Conservation (phyloP, 2,888 invertebrate species). For the Tenthredo amoena region DNA sequence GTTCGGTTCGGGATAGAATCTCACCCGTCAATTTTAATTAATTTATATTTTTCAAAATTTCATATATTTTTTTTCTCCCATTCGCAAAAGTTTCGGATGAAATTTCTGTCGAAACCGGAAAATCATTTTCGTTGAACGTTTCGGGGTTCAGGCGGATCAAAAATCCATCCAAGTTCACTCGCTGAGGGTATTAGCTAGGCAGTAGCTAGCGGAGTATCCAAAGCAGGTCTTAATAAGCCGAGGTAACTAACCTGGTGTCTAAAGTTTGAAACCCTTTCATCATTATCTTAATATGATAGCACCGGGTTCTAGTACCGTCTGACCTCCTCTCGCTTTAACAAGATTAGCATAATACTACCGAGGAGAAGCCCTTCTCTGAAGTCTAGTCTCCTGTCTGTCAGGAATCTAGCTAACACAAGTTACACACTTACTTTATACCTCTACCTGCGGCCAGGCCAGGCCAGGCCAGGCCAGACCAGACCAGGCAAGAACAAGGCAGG, state of each 20-base stretch:
- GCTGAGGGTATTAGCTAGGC: background rate
- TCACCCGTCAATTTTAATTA: background rate
- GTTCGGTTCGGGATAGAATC: background rate
- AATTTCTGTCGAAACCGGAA: background rate
- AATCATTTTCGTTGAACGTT: background rate
- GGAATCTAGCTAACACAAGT: constrained; percentile 9
- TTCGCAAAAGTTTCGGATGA: no score
- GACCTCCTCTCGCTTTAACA: constrained; percentile 73
- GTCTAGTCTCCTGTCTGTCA: constrained; percentile 60
- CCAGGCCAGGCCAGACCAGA: no score
- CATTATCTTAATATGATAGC: constrained; percentile 73
- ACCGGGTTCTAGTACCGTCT: constrained; percentile 70
- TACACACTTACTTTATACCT: constrained; percentile 16
- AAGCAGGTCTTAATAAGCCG: constrained; percentile 39
- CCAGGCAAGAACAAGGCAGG: no score
- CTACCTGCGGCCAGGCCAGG: background rate
- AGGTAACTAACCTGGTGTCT: constrained; percentile 44
- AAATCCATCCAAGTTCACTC: background rate
- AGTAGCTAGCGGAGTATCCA: background rate
- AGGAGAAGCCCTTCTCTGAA: constrained; percentile 72
- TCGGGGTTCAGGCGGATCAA: background rate
- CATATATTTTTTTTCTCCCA: background rate
- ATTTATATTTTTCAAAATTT: background rate
- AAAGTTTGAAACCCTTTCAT: constrained; percentile 65
- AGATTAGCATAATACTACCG: constrained; percentile 75